A percentile compares a stretch with the other conserved stretches of the same genome.
Evolutionary conservation across 1,140 invertebrate genomes (phyloP).

Genomic region (Adelges cooleyi): DNA sequence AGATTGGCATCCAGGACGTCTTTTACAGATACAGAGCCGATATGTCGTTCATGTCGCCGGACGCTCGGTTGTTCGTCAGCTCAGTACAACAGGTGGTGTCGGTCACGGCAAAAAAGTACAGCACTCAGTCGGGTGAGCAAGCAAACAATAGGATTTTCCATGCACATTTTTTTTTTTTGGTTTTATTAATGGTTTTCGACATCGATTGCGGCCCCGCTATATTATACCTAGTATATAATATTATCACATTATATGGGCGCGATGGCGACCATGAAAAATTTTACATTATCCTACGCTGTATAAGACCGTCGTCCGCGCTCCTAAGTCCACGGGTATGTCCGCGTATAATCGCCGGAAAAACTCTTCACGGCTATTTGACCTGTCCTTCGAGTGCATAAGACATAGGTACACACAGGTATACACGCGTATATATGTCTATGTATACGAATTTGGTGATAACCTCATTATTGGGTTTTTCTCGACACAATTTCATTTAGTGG

Average conservation of each 20-base stretch:
- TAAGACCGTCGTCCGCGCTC: background rate
- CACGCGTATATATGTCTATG: no score
- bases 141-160: background rate
- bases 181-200: no score
- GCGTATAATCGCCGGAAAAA: conserved; percentile 7
- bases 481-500: no score
- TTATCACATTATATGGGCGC: no score
- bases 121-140: conserved; percentile 8
- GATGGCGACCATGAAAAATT: conserved; percentile 18
- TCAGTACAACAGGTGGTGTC: conserved; percentile 71
- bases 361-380: conserved; percentile 1
- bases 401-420: no score
- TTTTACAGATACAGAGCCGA: conserved; percentile 64
- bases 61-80: conserved; percentile 58
- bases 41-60: conserved; percentile 60
- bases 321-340: background rate
- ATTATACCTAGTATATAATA: no score
- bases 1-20: conserved; percentile 61
- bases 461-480: no score
- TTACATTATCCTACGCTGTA: background rate
- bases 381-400: conserved; percentile 5
- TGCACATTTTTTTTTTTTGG: no score
- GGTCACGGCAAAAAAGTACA: conserved; percentile 56
- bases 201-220: no score
- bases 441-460: no score